Evolutionary conservation across 2,113 vertebrate species (phyloP).

Genomic region (Zapornia atra): DNA sequence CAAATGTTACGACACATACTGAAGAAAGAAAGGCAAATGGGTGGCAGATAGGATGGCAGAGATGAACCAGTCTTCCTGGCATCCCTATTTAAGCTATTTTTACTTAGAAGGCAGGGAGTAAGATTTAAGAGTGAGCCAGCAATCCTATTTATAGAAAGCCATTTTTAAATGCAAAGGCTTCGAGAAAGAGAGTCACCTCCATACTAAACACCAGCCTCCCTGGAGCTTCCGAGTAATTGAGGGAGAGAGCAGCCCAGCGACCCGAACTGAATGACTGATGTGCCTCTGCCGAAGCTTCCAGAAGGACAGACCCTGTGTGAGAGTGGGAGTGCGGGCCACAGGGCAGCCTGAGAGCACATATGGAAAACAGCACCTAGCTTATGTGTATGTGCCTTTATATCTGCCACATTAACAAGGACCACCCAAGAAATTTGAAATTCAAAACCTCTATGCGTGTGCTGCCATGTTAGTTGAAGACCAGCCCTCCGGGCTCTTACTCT

Average conservation of each 20-base stretch:
- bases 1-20: neutral
- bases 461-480: neutral
- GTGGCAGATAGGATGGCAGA: slow-evolving; percentile 70
- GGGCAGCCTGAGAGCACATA: neutral
- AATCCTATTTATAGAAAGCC: slow-evolving; percentile 86
- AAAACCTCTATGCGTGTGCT: neutral
- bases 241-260: neutral
- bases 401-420: neutral
- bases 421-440: neutral
- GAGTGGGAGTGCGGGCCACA: fast-evolving
- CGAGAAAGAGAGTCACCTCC: slow-evolving; percentile 52
- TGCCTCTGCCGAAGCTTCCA: slow-evolving; percentile 43
- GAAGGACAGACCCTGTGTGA: slow-evolving; percentile 1
- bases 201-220: neutral
- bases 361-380: neutral
- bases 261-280: neutral
- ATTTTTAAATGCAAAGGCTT: slow-evolving; percentile 76
- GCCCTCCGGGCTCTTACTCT: neutral
- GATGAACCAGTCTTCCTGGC: slow-evolving; percentile 76
- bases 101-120: slow-evolving; percentile 81
- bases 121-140: slow-evolving; percentile 86
- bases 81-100: slow-evolving; percentile 82
- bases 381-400: no score
- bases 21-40: slow-evolving; percentile 2
- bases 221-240: neutral